These are phyloP conservation scores for Sphecodes monilicornis DNA, from an alignment of 2,888 invertebrate genomes.

Conservation along the genomic window DNA sequence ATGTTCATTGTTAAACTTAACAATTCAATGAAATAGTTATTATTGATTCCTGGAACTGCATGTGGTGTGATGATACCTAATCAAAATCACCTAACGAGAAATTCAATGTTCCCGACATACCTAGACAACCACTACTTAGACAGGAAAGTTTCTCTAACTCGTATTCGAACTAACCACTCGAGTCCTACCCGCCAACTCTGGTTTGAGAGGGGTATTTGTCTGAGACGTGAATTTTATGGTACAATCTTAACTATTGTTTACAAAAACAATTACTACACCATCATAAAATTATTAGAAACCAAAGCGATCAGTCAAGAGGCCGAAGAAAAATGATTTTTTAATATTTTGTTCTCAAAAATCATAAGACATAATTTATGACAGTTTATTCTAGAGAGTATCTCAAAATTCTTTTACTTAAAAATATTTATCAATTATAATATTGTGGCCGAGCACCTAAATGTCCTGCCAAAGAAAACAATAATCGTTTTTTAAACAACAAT, in stretches of 20 bases:
- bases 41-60: neutral
- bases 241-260: neutral
- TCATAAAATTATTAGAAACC: too few relatives aligned
- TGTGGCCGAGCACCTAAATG: neutral
- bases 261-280: too few relatives aligned
- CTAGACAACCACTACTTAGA: neutral
- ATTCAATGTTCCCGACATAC: neutral
- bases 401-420: neutral
- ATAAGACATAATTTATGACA: too few relatives aligned
- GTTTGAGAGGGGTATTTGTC: neutral
- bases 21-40: neutral
- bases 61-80: neutral
- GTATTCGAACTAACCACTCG: conserved; percentile 1
- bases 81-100: neutral
- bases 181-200: neutral
- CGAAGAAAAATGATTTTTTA: neutral
- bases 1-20: neutral
- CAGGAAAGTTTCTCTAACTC: neutral
- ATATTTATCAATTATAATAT: neutral
- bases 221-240: neutral
- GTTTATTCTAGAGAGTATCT: too few relatives aligned
- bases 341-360: too few relatives aligned
- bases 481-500: too few relatives aligned
- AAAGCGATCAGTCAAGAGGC: neutral
- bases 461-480: too few relatives aligned